Evolutionary conservation across 2,113 vertebrate species (phyloP), one percentile per base, ranked within the genome.

Genomic region (Salvelinus namaycush): DNA sequence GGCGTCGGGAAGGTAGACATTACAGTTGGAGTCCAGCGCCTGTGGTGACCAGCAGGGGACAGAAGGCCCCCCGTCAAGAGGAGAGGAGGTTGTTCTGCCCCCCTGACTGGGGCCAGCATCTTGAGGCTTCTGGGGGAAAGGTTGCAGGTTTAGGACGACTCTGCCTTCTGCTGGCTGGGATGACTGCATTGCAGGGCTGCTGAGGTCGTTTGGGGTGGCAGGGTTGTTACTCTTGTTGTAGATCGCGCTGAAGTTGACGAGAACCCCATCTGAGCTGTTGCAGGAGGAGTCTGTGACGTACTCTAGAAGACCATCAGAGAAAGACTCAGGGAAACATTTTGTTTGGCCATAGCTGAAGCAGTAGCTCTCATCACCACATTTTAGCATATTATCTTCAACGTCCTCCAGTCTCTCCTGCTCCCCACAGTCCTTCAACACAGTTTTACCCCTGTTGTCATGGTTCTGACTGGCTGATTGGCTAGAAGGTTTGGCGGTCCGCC

Each of bases 191-290:
- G 87, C 90, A 1, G 97, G 96, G 86, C 95, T 95, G 87, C 95
- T 94, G 78, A 97, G 91, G 77, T 95, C 96, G 0, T 81, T 81
- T 67, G 96, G 93, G 1, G 88, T 93, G 73, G 95, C 91, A 2
- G 92, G 95, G 74, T 91, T 93, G 20, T 95, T 97, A 92, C 93
- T 95, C 74, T 94, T 95, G 90, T 94, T 93, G 87, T 98, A 98
- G 71, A 99, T 97, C 26, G 98, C 87, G 81, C 95, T 97, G 91
- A 99, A 97, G 77, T 96, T 99, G 76, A 99, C 96, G 48, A 98
- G 90, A 65, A 98, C 89, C 0, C 98, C 97, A 0, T 99, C 96
- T 0, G 97, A 99, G 62, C 97, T 98, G 89, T 96, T 97, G 85
- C 95, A 97, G 75, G 97, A 99, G 0, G 95, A 97, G 92, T 98